phyloP scores from a whole-genome alignment of 2,797 vertebrate species.

The Carcharodon carcharias region DNA sequence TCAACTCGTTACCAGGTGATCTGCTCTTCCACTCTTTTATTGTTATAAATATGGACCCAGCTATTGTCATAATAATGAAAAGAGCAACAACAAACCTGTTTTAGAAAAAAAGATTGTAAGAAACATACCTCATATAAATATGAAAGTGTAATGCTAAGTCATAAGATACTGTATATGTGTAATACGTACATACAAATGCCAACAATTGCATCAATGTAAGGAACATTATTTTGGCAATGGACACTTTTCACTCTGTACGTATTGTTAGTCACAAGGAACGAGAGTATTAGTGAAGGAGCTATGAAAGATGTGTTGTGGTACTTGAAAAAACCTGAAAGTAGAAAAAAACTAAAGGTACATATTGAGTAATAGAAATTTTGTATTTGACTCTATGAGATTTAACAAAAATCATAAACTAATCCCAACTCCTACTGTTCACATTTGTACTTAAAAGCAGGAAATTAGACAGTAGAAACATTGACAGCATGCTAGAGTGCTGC shows the following conservation, averaged over 20 bases:
- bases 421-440: neutral
- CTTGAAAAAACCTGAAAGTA: conserved; percentile 48
- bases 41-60: conserved; percentile 45
- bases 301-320: conserved; percentile 49
- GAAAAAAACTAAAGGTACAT: neutral
- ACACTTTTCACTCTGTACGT: conserved; percentile 37
- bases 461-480: neutral
- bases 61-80: conserved; percentile 46
- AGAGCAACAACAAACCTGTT: conserved; percentile 46
- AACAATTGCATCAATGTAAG: conserved; percentile 43
- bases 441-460: neutral
- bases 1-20: neutral
- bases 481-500: neutral
- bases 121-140: neutral
- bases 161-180: neutral
- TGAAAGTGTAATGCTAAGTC: conserved; percentile 33
- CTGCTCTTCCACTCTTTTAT: conserved; percentile 20
- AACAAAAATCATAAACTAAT: neutral
- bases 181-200: conserved; percentile 51
- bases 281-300: conserved; percentile 44
- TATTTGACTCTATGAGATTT: neutral
- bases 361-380: neutral
- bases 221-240: conserved; percentile 41
- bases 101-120: neutral
- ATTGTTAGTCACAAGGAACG: conserved; percentile 42